Base-by-base conservation (phyloP, 2,797 vertebrate species). In the Peromyscus melanophrys region DNA sequence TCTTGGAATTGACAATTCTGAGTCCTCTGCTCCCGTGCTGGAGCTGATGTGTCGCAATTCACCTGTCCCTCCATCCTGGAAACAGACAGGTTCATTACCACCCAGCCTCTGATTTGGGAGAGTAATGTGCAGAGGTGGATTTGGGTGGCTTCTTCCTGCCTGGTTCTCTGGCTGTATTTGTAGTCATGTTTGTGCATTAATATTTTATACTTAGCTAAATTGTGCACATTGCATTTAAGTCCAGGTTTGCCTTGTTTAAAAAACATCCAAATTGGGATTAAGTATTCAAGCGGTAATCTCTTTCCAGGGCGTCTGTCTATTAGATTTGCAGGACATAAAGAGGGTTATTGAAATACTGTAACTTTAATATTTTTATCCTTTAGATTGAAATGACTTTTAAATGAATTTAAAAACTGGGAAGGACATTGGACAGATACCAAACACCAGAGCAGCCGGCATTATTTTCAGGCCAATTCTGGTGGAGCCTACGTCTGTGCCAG, bases 231-330 rank as follows among this genome's bases (percentile, higher is more conserved):
- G 89, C 91, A 97, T 98, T 99, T 98, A 97, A 98, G 98, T 97
- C 97, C 98, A 97, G 98, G 98, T 99, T 98, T 98, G 97, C 98
- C 98, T 98, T 98, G 97, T 98, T 98, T 98, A 97, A 99, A 90
- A 98, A 98, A 98, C 96, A 98, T 98, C 97, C 97, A 99, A 99
- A 98, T 98, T 98, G 98, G 96, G 98, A 98, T 98, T 98, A 98
- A 98, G 98, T 98, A 99, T 99, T 99, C 98, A 98, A 97, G 97
- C 98, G 93, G 96, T 98, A 99, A 98, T 98, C 98, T 98, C 98
- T 97, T 98, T 97, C 98, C 98, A 98, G 98, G 98, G 97, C 96
- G 97, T 96, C 98, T 98, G 97, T 98, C 98, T 98, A 98, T 97
- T 98, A 98, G 98, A 98, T 98, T 98, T 97, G 97, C 98, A 97